Evolutionary conservation across 2,797 vertebrate species (phyloP).

Genomic region (Sciurus vulgaris): DNA sequence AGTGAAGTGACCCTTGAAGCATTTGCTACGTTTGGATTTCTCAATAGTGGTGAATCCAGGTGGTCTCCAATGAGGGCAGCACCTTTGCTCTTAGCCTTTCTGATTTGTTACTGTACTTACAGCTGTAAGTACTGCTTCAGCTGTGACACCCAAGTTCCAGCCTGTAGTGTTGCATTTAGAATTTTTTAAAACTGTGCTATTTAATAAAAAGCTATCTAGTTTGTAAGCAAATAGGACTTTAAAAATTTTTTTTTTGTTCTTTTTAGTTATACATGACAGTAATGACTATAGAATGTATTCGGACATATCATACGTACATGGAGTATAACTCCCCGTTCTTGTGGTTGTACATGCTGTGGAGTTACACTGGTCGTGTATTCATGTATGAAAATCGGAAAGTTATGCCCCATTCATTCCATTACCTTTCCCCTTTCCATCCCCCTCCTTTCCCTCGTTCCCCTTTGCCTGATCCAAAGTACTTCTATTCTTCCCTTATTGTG

Average conservation of each 20-base stretch:
- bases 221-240: constrained; percentile 15
- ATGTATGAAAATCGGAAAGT: too few relatives aligned
- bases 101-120: not conserved
- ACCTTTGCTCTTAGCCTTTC: not conserved
- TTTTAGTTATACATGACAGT: too few relatives aligned
- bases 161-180: not conserved
- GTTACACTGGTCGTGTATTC: too few relatives aligned
- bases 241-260: not conserved
- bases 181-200: constrained; percentile 17
- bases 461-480: too few relatives aligned
- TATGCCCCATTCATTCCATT: too few relatives aligned
- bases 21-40: not conserved
- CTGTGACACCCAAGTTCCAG: not conserved
- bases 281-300: too few relatives aligned
- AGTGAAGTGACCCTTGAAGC: not conserved
- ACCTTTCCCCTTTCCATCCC: too few relatives aligned
- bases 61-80: not conserved
- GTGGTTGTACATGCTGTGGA: too few relatives aligned
- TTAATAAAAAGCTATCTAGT: not conserved
- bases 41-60: not conserved
- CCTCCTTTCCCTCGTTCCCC: too few relatives aligned
- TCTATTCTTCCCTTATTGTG: too few relatives aligned
- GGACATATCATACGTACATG: too few relatives aligned
- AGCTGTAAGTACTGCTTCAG: not conserved
- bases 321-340: too few relatives aligned